Evolutionary conservation across 2,888 invertebrate genomes (phyloP), one percentile per base, ranked within the genome.

Genomic region (Helleia helle): DNA sequence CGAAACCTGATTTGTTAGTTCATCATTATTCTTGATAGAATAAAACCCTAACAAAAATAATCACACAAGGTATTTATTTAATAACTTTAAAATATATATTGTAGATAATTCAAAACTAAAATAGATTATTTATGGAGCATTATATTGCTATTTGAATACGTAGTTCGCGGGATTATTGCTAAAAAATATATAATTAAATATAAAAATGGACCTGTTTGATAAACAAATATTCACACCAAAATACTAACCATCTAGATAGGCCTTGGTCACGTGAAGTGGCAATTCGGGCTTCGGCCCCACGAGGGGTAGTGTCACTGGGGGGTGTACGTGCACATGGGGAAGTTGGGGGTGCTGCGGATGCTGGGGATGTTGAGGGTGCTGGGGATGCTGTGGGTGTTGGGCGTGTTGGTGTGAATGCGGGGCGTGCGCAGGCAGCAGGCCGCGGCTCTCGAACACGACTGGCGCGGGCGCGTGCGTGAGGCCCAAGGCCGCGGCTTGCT

Each of bases 401-500:
- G 49, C 50, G 59, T 44, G 49, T 49, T 55, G 38, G 52, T 61
- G 45, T 52, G 65, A 43, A 54, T 60, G 52, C 49, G 63, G 46
- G 46, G 43, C 47, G 62, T 59, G 48, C 50, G 64, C 65, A 43
- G 71, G 71, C 38, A 75, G 65, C 17, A 76, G 62, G 29, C 71
- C 71, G 46, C 69, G 69, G 43, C 56, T 55, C 28, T 56, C 59
- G 15, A 67, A 64, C 34, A 64, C 66, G 44, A 65, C 71, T 34
- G 77, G 81, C 44, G 71, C 72, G 18, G 74, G 56, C 51, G 71
- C 76, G 62, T 80, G 79, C 50, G 62, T 51, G 49, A 81, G 69
- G 9, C 80, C 81, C 28, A 81, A 62, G 47, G 77, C 76, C 51
- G 83, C 79, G 60, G 81, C 80, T 56, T 80, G 79, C 56, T 74